Percentiles rank a stretch among this genome's conserved stretches.
phyloP scores from a whole-genome alignment of 1,140 invertebrate genomes.

The Orius laevigatus region DNA sequence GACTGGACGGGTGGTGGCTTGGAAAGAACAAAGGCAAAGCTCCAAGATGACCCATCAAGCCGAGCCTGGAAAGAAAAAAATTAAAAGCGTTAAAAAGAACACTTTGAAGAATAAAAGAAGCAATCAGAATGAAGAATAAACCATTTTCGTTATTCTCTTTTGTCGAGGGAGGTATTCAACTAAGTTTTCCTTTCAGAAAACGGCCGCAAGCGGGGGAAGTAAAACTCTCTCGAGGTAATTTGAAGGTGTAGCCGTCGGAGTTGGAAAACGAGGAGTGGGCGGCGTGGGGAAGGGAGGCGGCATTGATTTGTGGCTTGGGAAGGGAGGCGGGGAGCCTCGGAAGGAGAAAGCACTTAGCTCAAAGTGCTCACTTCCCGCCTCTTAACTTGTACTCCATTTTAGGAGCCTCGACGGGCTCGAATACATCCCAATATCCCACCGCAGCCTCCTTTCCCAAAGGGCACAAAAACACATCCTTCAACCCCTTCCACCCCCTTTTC shows the following conservation, averaged over 20 bases:
- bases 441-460: no score
- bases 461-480: no score
- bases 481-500: no score
- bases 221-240: background rate
- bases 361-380: slow-evolving; percentile 14
- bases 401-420: slow-evolving; percentile 14
- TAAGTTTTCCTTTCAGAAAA: no score
- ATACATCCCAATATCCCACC: slow-evolving; percentile 18
- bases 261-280: background rate
- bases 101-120: no score
- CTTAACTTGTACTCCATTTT: slow-evolving; percentile 19
- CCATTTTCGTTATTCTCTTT: no score
- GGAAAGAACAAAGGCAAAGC: slow-evolving; percentile 39
- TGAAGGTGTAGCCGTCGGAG: slow-evolving; percentile 3
- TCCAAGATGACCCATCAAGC: slow-evolving; percentile 61
- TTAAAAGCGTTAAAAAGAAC: background rate
- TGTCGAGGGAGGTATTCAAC: no score
- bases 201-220: background rate
- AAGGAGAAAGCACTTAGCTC: slow-evolving; percentile 11
- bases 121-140: no score
- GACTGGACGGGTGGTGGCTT: slow-evolving; percentile 26
- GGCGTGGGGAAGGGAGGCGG: background rate
- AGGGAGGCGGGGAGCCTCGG: slow-evolving; percentile 16
- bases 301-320: slow-evolving; percentile 6
- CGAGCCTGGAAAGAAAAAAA: slow-evolving; percentile 43